phyloP scores from a whole-genome alignment of 2,888 invertebrate genomes.

The Agriotes lineatus region DNA sequence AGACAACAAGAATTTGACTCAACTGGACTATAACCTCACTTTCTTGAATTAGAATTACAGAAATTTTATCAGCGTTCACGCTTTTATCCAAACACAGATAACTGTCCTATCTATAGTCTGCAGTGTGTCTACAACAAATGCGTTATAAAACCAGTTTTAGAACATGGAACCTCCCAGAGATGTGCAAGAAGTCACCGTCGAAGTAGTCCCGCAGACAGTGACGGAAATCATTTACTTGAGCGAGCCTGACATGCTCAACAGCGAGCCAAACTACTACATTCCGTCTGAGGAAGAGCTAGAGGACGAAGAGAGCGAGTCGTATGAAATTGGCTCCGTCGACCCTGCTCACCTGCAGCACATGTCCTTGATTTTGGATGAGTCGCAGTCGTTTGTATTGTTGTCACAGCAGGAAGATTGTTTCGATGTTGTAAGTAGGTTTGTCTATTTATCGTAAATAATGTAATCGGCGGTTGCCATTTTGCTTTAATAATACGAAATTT shows the following conservation, averaged over 20 bases:
- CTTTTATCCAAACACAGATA: no score
- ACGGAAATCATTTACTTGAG: constrained; percentile 51
- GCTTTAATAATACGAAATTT: no score
- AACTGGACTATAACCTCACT: no score
- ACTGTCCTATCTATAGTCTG: no score
- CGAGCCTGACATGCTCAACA: constrained; percentile 3
- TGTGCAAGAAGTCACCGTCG: constrained; percentile 52
- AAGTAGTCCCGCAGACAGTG: constrained; percentile 52
- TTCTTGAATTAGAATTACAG: no score
- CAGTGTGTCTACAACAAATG: no score
- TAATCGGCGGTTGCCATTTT: no score
- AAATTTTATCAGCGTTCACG: no score
- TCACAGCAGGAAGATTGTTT: constrained; percentile 39
- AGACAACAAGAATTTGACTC: no score
- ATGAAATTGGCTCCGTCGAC: constrained; percentile 52
- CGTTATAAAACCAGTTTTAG: not conserved
- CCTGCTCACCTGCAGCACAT: constrained; percentile 41
- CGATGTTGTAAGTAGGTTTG: constrained; percentile 29
- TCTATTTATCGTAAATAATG: no score
- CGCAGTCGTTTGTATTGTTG: constrained; percentile 49
- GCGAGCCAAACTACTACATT: constrained; percentile 24
- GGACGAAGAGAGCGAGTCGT: constrained; percentile 34
- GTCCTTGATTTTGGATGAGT: constrained; percentile 48
- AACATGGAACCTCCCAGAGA: constrained; percentile 7
- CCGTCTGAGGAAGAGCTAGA: constrained; percentile 30